Evolutionary conservation across 1,140 invertebrate genomes (phyloP), one percentile per base, ranked within the genome.

Genomic region (Pseudachorutes palmiensis): DNA sequence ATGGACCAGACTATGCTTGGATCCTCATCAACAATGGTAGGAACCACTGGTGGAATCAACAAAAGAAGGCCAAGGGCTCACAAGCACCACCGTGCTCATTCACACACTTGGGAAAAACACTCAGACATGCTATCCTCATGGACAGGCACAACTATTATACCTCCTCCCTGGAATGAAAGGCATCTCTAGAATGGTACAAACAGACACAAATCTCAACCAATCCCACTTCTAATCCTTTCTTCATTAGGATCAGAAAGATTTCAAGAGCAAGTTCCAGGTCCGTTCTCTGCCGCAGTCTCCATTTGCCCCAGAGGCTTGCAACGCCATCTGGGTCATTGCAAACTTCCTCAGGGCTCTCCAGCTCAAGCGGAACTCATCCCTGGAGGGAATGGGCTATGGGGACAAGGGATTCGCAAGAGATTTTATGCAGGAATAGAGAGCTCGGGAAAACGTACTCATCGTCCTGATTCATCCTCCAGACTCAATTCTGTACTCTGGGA

Each of bases 261-360:
- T 73, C 48, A 31, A 49, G 30, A 5, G 32, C 26, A 69, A 62
- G 62, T 36, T 70, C 29, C 29, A 67, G 41, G 29, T 3, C 3
- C 26, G 30, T 12, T 62, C 62, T 63, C 22, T 62, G n/a, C 31
- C 51, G 12, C 65, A 73, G 12, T 88, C 87, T 0, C 83, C 83
- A 58, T 90, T 84, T 74, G 86, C 89, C 0, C 84, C 85, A 0
- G 87, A 91, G 75, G 86, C 89, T 0, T 95, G 92, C 75, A 91
- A 95, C 74, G 91, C 91, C 0, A 85, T 94, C 0, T 94, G 91
- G 91, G 87, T 89, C 0, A 88, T 93, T 69, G 90, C 89, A 0
- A 74, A 91, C 16, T 86, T 88, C 0, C 76, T 92, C 45, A 79
- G 80, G 61, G 79, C 79, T 68, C 80, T 84, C 1, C 63, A 76